phyloP scores from a whole-genome alignment of 2,113 vertebrate genomes.

The Apodemus speciosus region DNA sequence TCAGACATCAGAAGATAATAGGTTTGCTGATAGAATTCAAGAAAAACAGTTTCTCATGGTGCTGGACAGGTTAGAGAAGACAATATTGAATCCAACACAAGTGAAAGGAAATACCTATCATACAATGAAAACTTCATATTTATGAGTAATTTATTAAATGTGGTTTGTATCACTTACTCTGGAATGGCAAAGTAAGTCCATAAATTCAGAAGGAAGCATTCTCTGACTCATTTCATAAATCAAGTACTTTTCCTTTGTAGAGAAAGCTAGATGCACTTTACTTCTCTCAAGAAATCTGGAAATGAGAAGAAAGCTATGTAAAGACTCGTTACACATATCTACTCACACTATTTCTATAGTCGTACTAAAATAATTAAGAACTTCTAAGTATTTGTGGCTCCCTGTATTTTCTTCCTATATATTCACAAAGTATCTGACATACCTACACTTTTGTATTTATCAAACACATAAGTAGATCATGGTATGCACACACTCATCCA shows the following conservation, averaged over 20 bases:
- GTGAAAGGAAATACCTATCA: background rate
- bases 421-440: background rate
- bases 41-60: background rate
- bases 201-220: background rate
- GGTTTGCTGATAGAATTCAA: background rate
- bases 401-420: background rate
- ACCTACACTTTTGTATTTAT: background rate
- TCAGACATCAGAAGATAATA: background rate
- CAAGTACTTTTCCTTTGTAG: background rate
- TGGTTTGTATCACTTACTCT: background rate
- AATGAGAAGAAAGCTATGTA: background rate
- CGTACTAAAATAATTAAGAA: conserved; percentile 13
- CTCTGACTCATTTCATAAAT: conserved; percentile 20
- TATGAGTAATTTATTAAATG: conserved; percentile 42
- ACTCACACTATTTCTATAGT: background rate
- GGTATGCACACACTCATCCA: background rate
- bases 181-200: background rate
- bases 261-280: background rate
- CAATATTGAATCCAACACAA: background rate
- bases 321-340: background rate
- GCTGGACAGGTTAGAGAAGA: background rate
- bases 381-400: background rate
- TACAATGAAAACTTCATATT: background rate
- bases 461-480: background rate
- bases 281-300: background rate